Evolutionary conservation across 2,797 vertebrate genomes (phyloP).

Genomic region (Syngnathus acus): DNA sequence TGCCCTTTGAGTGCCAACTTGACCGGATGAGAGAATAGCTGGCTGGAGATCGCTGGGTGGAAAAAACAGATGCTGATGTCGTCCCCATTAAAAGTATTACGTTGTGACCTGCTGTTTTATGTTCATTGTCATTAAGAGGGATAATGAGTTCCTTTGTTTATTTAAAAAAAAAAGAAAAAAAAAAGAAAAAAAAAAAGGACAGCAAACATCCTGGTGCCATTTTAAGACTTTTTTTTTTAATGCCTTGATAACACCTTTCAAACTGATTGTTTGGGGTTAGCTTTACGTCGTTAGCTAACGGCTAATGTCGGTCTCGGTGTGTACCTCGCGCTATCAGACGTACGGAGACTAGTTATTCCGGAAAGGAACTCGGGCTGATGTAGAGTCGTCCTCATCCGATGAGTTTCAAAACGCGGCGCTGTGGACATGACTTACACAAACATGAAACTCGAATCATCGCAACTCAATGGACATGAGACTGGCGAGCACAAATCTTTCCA

Average conservation of each 20-base stretch:
- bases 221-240: slow-evolving; percentile 8
- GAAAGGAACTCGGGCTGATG: slow-evolving; percentile 17
- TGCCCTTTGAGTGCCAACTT: slow-evolving; percentile 45
- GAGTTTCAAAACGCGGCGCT: slow-evolving; percentile 18
- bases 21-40: slow-evolving; percentile 38
- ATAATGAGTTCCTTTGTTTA: slow-evolving; percentile 30
- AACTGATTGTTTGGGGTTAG: not conserved
- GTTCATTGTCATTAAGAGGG: slow-evolving; percentile 43
- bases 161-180: not conserved
- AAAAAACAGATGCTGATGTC: slow-evolving; percentile 40
- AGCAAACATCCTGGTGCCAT: slow-evolving; percentile 13
- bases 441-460: slow-evolving; percentile 24
- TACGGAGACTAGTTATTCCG: slow-evolving; percentile 8
- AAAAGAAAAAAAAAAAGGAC: slow-evolving; percentile 12
- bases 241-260: not conserved
- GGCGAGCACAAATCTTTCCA: slow-evolving; percentile 49
- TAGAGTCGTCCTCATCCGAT: not conserved
- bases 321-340: slow-evolving; percentile 10
- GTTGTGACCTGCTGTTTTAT: slow-evolving; percentile 48
- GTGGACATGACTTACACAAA: slow-evolving; percentile 20
- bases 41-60: slow-evolving; percentile 32
- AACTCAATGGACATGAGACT: slow-evolving; percentile 41
- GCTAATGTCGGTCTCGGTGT: not conserved
- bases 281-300: too few relatives aligned
- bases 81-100: slow-evolving; percentile 49